phyloP scores from a whole-genome alignment of 1,140 invertebrate species.

The Lasioglossum baleicum region DNA sequence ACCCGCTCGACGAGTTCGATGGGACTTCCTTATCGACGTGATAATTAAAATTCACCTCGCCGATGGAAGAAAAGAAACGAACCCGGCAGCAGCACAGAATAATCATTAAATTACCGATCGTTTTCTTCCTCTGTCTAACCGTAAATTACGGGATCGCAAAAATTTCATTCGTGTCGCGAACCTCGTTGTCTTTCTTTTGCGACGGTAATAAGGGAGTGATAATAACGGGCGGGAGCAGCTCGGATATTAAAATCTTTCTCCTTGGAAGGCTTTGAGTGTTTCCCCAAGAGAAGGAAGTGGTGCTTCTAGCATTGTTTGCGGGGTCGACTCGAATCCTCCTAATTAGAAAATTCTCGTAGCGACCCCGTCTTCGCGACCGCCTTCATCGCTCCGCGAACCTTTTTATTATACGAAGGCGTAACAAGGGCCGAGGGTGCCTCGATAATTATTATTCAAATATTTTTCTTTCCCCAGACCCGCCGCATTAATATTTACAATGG shows the following conservation, averaged over 20 bases:
- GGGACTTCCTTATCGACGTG: conserved; percentile 18
- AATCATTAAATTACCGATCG: conserved; percentile 39
- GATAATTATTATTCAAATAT: conserved; percentile 78
- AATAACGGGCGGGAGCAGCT: conserved; percentile 49
- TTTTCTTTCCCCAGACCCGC: conserved; percentile 65
- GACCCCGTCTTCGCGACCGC: conserved; percentile 62
- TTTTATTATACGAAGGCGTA: conserved; percentile 73
- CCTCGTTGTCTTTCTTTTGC: conserved; percentile 40
- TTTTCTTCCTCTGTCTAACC: conserved; percentile 17
- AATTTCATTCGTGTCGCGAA: neutral
- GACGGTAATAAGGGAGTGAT: conserved; percentile 58
- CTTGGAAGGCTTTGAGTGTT: conserved; percentile 46
- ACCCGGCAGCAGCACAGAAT: neutral
- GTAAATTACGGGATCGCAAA: conserved; percentile 42
- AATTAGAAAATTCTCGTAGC: conserved; percentile 77
- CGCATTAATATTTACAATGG: conserved; percentile 75
- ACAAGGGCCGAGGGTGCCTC: conserved; percentile 68
- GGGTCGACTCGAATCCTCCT: conserved; percentile 69
- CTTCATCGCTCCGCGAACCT: conserved; percentile 60
- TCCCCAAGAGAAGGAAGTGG: conserved; percentile 58
- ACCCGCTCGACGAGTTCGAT: conserved; percentile 9
- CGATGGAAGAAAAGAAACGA: neutral
- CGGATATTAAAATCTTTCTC: conserved; percentile 68
- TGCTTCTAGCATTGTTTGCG: conserved; percentile 67
- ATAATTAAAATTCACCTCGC: conserved; percentile 14